Evolutionary conservation across 2,113 vertebrate species (phyloP), one percentile per base, ranked within the genome.

Genomic region (Coryphaenoides rupestris): DNA sequence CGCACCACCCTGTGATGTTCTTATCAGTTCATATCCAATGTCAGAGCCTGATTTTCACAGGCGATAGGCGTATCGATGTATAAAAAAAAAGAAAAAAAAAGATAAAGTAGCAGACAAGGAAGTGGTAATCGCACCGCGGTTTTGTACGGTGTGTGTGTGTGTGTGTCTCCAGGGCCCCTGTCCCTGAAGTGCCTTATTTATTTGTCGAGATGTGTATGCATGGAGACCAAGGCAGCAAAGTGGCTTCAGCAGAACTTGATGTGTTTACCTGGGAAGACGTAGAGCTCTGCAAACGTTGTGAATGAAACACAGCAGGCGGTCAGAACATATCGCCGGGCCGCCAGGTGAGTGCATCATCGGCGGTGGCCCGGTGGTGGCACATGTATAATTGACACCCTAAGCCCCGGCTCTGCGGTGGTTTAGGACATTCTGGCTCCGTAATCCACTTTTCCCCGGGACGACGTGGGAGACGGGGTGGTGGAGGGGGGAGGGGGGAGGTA

Each of bases 341-440:
- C n/a, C n/a, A n/a, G n/a, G n/a, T 4, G 61, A 52, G 61, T 19
- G 47, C 19, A 50, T 15, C 5, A 28, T 23, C 26, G 16, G 26
- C 0, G 26, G 76, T 70, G 64, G 70, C 76, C 55, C 76, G 71
- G 75, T 76, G 76, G 63, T 76, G 76, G 63, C 62, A 72, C 74
- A 82, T 84, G 81, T 85, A 82, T 88, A 81, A 85, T 86, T 84
- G 76, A 86, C 79, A 84, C 80, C 77, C 76, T 65, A 55, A 72
- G 78, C 78, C 73, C 77, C 70, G 70, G 74, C 76, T 79, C 78
- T 57, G 50, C 66, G 76, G 75, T 81, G 60, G n/a, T 81, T 77
- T 74, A 78, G 75, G 81, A 79, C 78, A 82, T 83, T 76, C 79
- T 67, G 73, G 60, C 71, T 75, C 69, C 76, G 75, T 84, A 78